Conservation (phyloP, 2,113 vertebrate species). For the Malurus elegans region DNA sequence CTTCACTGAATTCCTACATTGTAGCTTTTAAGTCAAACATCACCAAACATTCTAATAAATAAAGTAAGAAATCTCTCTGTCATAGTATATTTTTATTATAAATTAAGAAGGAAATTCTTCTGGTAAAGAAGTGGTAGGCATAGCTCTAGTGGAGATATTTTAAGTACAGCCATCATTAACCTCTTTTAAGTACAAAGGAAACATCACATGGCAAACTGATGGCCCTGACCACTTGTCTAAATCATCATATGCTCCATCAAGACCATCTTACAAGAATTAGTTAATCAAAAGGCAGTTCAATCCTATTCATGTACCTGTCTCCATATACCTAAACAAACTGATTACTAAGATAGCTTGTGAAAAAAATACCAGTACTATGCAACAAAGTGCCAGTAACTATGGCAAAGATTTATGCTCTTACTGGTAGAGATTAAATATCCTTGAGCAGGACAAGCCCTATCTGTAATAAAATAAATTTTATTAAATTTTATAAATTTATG, state of each 20-base stretch:
- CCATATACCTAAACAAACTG: background rate
- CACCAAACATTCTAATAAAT: background rate
- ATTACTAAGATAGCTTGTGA: background rate
- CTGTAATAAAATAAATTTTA: slow-evolving; percentile 35
- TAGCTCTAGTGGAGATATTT: background rate
- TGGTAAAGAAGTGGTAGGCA: background rate
- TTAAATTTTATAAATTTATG: too few species aligned
- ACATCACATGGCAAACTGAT: background rate
- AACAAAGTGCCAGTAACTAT: background rate
- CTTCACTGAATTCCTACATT: background rate
- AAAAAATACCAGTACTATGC: background rate
- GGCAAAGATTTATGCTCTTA: background rate
- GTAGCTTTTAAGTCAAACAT: background rate
- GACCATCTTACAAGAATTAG: background rate
- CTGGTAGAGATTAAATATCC: background rate
- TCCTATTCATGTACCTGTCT: background rate
- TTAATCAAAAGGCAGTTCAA: background rate
- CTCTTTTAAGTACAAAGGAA: background rate
- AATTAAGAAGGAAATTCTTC: background rate
- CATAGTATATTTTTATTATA: background rate
- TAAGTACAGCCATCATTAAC: background rate
- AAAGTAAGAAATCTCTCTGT: background rate
- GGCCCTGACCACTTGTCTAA: background rate
- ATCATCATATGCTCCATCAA: background rate
- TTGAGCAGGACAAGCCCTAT: background rate